These are phyloP conservation scores for Lagopus leucura DNA, from an alignment of 2,113 vertebrate genomes.

Conservation along the genomic window DNA sequence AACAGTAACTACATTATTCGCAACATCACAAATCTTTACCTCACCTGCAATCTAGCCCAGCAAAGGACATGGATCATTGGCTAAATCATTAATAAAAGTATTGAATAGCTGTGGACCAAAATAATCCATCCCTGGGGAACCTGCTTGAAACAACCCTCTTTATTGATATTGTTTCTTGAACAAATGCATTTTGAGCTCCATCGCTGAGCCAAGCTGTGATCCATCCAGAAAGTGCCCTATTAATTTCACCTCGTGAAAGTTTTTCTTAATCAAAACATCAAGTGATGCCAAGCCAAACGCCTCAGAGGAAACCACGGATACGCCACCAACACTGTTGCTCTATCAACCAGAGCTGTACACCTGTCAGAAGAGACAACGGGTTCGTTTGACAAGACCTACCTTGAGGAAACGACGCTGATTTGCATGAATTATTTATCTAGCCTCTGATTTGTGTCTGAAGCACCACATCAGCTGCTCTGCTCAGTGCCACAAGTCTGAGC, in stretches of 20 bases:
- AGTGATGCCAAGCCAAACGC: background rate
- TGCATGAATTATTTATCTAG: background rate
- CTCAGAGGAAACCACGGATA: background rate
- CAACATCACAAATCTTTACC: slow-evolving; percentile 10
- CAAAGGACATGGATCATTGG: slow-evolving; percentile 6
- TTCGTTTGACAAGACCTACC: background rate
- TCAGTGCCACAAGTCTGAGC: background rate
- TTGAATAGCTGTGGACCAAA: slow-evolving; percentile 1
- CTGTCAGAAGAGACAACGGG: background rate
- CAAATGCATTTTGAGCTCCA: background rate
- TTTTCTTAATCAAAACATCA: background rate
- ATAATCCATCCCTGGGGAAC: background rate
- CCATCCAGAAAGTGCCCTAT: fast-evolving
- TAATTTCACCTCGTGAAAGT: background rate
- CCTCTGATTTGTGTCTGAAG: background rate
- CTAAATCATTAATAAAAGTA: background rate
- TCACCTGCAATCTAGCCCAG: slow-evolving; percentile 1
- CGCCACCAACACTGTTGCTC: background rate
- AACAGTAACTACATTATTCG: background rate
- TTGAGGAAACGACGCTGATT: background rate
- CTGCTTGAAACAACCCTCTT: background rate
- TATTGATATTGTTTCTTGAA: background rate
- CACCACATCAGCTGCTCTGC: background rate
- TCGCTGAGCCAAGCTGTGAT: fast-evolving
- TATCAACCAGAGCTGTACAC: background rate